Conservation (phyloP, 2,797 vertebrate genomes). For the Myotis vivesi region DNA sequence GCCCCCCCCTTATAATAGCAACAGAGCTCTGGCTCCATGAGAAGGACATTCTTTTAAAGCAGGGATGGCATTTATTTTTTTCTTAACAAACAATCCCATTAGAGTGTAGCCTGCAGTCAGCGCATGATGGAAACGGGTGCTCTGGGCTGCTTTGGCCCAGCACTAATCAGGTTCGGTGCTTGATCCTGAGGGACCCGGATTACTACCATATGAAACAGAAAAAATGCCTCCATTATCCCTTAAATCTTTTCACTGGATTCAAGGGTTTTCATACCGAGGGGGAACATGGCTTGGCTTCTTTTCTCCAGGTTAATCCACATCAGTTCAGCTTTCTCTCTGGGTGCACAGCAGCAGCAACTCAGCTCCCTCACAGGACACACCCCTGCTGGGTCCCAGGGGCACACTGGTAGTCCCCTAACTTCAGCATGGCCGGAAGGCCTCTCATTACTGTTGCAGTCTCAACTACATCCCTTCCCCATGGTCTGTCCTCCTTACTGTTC, state of each 20-base stretch:
- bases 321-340: background rate
- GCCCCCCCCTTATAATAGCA: background rate
- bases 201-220: slow-evolving; percentile 48
- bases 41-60: slow-evolving; percentile 35
- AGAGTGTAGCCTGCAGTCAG: slow-evolving; percentile 61
- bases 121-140: slow-evolving; percentile 50
- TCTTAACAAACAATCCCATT: slow-evolving; percentile 57
- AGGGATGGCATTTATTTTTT: background rate
- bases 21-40: background rate
- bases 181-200: slow-evolving; percentile 66
- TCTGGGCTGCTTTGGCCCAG: slow-evolving; percentile 39
- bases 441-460: background rate
- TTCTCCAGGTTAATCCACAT: slow-evolving; percentile 51
- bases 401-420: background rate
- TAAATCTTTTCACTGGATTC: slow-evolving; percentile 51
- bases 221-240: slow-evolving; percentile 67
- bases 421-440: background rate
- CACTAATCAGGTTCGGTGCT: slow-evolving; percentile 64
- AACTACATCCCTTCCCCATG: too few relatives aligned
- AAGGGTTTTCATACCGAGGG: background rate
- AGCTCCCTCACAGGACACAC: background rate
- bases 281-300: slow-evolving; percentile 45
- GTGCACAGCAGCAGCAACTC: background rate
- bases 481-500: background rate
- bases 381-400: background rate